phyloP scores from a whole-genome alignment of 2,797 vertebrate genomes.

The Perodicticus potto region DNA sequence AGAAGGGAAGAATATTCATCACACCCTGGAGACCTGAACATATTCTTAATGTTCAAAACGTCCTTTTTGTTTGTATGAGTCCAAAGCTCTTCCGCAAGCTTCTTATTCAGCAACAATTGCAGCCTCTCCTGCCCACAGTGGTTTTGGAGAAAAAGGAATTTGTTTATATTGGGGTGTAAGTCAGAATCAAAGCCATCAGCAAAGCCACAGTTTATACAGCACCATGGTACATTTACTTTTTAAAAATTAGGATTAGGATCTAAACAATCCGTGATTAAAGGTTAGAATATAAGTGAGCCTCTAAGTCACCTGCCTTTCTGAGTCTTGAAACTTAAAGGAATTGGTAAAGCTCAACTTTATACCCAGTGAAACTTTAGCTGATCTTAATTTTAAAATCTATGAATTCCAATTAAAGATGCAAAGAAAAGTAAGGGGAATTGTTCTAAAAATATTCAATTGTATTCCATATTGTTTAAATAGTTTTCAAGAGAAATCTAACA shows the following conservation, averaged over 20 bases:
- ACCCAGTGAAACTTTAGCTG: not conserved
- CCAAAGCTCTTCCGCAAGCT: not conserved
- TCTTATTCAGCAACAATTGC: not conserved
- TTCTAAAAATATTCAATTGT: not conserved
- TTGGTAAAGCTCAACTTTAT: not conserved
- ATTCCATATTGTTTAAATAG: not conserved
- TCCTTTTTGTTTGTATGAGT: not conserved
- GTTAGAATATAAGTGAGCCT: not conserved
- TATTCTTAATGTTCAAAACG: not conserved
- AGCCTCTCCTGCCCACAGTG: not conserved
- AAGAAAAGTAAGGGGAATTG: not conserved
- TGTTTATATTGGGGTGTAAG: not conserved
- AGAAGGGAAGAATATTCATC: not conserved
- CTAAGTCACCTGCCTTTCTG: not conserved
- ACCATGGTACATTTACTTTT: not conserved
- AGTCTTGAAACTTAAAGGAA: not conserved
- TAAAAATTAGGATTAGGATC: not conserved
- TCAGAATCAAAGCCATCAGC: not conserved
- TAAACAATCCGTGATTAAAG: not conserved
- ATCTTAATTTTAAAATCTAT: not conserved
- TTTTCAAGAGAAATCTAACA: constrained; percentile 9
- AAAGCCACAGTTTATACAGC: not conserved
- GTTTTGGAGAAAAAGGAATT: not conserved
- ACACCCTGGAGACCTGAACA: not conserved
- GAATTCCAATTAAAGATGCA: not conserved